phyloP scores from a whole-genome alignment of 2,113 vertebrate genomes.

The Etheostoma cragini region DNA sequence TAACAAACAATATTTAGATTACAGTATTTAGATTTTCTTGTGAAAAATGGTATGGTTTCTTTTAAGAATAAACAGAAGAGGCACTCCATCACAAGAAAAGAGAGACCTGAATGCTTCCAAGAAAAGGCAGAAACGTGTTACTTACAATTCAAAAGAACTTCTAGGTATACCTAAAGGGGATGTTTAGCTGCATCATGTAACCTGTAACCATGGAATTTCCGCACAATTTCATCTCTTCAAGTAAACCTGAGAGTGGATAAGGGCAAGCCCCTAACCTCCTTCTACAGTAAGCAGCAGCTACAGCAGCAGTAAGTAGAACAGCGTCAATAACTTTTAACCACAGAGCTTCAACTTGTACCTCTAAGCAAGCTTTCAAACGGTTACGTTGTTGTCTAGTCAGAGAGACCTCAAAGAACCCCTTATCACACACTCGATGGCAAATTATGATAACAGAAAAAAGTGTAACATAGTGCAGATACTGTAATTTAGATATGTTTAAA shows the following conservation, averaged over 20 bases:
- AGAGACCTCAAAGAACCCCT: not conserved
- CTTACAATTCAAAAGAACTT: not conserved
- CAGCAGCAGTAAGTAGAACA: slow-evolving; percentile 53
- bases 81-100: not conserved
- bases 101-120: not conserved
- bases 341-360: slow-evolving; percentile 26
- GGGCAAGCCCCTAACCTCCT: slow-evolving; percentile 62
- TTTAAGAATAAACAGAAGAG: too few species aligned
- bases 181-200: slow-evolving; percentile 18
- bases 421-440: not conserved
- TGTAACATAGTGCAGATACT: not conserved
- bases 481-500: not conserved
- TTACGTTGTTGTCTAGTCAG: slow-evolving; percentile 4
- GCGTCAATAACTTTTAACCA: slow-evolving; percentile 34
- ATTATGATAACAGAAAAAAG: not conserved
- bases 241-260: slow-evolving; percentile 55
- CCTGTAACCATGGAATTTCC: slow-evolving; percentile 63
- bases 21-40: too few species aligned
- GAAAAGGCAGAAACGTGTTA: not conserved
- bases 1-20: not conserved
- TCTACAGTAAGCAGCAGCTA: slow-evolving; percentile 59
- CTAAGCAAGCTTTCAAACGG: slow-evolving; percentile 14
- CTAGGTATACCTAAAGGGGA: not conserved
- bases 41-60: too few species aligned
- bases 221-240: slow-evolving; percentile 58